A percentile compares a stretch with the other conserved stretches of the same genome.
These are phyloP conservation scores for Aviceda subcristata DNA, from an alignment of 2,113 vertebrate genomes.

Conservation along the genomic window DNA sequence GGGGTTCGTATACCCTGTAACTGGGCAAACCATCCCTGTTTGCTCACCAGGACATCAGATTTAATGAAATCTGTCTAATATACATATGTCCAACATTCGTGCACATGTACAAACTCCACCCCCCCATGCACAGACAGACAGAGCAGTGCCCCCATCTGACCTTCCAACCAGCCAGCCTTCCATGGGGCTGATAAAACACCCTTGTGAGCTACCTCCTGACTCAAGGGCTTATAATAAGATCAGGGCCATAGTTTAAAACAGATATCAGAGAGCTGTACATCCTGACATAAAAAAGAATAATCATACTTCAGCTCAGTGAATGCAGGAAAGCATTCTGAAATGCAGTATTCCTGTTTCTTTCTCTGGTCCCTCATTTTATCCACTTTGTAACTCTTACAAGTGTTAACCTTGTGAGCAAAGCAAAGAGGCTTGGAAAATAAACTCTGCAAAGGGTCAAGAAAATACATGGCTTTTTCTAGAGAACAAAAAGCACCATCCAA, in stretches of 20 bases:
- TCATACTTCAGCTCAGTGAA: neutral
- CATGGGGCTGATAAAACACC: neutral
- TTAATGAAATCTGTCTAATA: neutral
- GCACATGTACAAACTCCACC: accelerated
- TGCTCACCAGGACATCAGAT: neutral
- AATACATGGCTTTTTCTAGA: neutral
- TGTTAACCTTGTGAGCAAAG: neutral
- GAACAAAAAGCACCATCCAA: neutral
- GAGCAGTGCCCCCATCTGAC: neutral
- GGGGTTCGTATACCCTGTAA: neutral
- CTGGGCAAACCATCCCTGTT: neutral
- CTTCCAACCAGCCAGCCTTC: neutral
- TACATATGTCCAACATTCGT: accelerated
- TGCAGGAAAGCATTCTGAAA: neutral
- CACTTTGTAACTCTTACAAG: neutral
- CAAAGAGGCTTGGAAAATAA: neutral
- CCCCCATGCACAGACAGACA: neutral
- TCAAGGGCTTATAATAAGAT: neutral
- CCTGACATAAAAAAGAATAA: neutral
- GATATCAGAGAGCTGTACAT: neutral
- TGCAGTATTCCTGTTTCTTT: neutral
- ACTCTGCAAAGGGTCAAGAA: neutral
- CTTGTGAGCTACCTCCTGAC: neutral
- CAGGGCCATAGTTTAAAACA: neutral
- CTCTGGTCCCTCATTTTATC: neutral